Evolutionary conservation across 30 jellyfish, hydroid and myxozoan species (phyloP).

Genomic region (Hydractinia symbiolongicarpus): DNA sequence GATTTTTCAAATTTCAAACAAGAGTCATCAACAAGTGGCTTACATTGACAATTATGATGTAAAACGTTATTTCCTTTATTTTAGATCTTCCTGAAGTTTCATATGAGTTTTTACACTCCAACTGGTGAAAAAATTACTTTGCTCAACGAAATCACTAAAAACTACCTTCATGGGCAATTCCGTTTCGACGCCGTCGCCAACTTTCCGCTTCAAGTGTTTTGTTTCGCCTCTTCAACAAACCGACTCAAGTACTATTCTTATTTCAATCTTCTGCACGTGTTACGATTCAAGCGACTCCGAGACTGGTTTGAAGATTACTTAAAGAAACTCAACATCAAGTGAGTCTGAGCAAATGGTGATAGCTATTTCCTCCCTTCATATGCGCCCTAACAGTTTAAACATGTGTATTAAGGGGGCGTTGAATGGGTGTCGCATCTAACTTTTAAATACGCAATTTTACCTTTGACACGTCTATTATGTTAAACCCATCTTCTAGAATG

Average conservation of each 20-base stretch:
- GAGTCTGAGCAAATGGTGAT: neutral
- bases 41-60: no score
- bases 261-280: slow-evolving; percentile 49
- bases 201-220: slow-evolving; percentile 57
- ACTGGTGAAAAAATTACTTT: slow-evolving; percentile 46
- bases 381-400: no score
- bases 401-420: no score
- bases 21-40: no score
- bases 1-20: no score
- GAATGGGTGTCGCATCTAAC: no score
- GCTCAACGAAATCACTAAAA: slow-evolving; percentile 34
- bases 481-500: no score
- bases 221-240: slow-evolving; percentile 33
- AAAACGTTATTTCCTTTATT: neutral
- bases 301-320: slow-evolving; percentile 48
- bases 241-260: slow-evolving; percentile 39
- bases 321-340: slow-evolving; percentile 58
- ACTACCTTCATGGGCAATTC: slow-evolving; percentile 57
- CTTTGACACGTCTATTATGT: no score
- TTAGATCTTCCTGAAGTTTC: slow-evolving; percentile 71
- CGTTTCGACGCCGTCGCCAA: slow-evolving; percentile 44
- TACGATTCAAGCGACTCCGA: slow-evolving; percentile 44
- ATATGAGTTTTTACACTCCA: slow-evolving; percentile 36
- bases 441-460: no score
- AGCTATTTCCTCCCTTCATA: no score